These are phyloP conservation scores for Henicopernis longicauda DNA, from an alignment of 2,113 vertebrate genomes.

Conservation along the genomic window DNA sequence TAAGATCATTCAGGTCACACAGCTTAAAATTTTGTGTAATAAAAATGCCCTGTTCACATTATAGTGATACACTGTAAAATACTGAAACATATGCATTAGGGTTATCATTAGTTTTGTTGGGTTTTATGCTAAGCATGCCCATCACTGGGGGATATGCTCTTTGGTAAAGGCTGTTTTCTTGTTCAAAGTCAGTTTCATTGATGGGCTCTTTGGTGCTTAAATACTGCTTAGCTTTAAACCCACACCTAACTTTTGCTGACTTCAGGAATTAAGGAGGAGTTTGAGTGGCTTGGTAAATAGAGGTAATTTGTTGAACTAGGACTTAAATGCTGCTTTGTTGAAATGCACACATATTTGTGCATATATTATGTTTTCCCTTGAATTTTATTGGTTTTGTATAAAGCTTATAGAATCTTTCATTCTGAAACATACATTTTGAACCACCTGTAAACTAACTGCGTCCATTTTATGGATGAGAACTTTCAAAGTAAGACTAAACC, in stretches of 20 bases:
- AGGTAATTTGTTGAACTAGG: background rate
- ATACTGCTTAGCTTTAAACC: background rate
- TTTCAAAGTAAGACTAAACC: background rate
- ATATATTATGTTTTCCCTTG: background rate
- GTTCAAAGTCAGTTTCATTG: background rate
- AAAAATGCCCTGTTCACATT: background rate
- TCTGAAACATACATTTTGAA: background rate
- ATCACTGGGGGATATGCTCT: accelerated
- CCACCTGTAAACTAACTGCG: background rate
- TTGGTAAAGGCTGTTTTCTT: background rate
- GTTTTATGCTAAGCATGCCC: background rate
- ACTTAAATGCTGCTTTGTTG: background rate
- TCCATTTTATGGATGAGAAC: background rate
- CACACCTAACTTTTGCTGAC: background rate
- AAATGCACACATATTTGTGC: background rate
- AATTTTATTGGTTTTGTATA: background rate
- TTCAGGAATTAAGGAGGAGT: background rate
- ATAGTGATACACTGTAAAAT: background rate
- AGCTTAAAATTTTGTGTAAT: background rate
- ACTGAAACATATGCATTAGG: background rate
- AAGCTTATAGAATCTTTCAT: background rate
- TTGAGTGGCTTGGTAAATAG: background rate
- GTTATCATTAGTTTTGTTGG: background rate
- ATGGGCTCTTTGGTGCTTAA: background rate
- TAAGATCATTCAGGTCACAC: background rate